phyloP scores from a whole-genome alignment of 1,140 invertebrate genomes.

The Olivierus martensii region DNA sequence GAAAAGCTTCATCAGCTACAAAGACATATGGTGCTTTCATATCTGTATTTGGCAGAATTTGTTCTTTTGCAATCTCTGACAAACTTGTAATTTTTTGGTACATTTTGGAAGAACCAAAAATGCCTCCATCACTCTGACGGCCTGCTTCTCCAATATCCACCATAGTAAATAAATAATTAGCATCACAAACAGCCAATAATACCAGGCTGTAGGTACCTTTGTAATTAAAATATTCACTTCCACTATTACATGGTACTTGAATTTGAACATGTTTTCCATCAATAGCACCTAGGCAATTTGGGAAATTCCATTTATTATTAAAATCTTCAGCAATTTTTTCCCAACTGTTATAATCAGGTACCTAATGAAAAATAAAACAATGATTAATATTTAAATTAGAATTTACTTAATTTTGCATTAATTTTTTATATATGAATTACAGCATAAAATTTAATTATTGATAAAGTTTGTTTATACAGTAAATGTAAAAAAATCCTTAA shows the following conservation, averaged over 20 bases:
- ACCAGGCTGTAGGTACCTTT: conserved; percentile 20
- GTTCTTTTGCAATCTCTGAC: background rate
- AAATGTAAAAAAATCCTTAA: too few species aligned
- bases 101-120: background rate
- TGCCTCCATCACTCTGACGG: conserved; percentile 1
- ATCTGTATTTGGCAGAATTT: background rate
- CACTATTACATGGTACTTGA: conserved; percentile 13
- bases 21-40: background rate
- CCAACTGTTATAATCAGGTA: too few species aligned
- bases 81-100: background rate
- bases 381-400: too few species aligned
- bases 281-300: too few species aligned
- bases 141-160: background rate
- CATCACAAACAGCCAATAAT: background rate
- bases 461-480: too few species aligned
- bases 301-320: too few species aligned
- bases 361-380: too few species aligned
- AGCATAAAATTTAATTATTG: too few species aligned
- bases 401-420: too few species aligned
- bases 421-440: too few species aligned
- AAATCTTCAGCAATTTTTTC: too few species aligned
- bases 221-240: conserved; percentile 28
- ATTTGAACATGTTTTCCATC: conserved; percentile 25
- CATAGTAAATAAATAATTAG: background rate
- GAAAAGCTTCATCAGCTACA: conserved; percentile 4